Percentiles rank a stretch among this genome's conserved stretches.
Conservation (phyloP, 2,888 invertebrate species). For the Synergus gifuensis region DNA sequence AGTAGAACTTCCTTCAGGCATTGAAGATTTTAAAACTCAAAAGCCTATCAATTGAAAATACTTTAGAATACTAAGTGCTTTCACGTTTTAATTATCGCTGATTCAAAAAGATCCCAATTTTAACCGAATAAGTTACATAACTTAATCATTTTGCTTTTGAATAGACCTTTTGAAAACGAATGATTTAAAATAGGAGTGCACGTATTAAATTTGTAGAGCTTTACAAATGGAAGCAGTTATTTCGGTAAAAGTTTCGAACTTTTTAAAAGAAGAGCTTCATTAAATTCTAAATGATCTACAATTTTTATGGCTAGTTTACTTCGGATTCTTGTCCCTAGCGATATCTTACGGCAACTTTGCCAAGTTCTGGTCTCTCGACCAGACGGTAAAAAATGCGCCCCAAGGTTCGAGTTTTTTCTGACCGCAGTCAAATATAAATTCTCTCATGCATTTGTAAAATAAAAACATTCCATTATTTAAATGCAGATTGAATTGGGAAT, state of each 20-base stretch:
- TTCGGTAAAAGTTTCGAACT: neutral
- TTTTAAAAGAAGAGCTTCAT: neutral
- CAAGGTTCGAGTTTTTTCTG: slow-evolving; percentile 30
- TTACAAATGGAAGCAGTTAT: neutral
- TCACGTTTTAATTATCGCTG: neutral
- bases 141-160: neutral
- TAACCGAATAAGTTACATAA: neutral
- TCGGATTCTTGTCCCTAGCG: slow-evolving; percentile 42
- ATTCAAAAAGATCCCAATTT: neutral
- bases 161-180: neutral
- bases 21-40: neutral
- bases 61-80: neutral
- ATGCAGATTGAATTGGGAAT: neutral
- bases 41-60: neutral
- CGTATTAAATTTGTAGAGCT: neutral
- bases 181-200: neutral
- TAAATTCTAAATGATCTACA: neutral
- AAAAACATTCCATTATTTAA: neutral
- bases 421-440: neutral
- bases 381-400: neutral
- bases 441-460: neutral
- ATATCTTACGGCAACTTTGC: slow-evolving; percentile 48
- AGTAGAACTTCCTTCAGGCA: neutral
- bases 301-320: slow-evolving; percentile 9
- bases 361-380: slow-evolving; percentile 35